A percentile compares a stretch with the other conserved stretches of the same genome.
phyloP scores from a whole-genome alignment of 2,797 vertebrate genomes.

The Oreochromis grahami region DNA sequence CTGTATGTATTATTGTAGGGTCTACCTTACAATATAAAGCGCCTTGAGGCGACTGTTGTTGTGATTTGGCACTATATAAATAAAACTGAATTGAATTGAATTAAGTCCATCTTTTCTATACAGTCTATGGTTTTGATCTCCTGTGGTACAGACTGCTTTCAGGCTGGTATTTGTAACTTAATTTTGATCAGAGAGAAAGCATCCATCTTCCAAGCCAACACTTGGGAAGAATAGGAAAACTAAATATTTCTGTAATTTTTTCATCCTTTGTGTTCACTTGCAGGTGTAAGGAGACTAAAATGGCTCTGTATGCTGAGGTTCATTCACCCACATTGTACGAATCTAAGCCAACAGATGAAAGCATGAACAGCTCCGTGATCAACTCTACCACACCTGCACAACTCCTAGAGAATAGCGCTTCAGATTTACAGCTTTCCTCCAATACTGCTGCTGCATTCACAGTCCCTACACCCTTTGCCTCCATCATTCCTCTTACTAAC shows the following conservation, averaged over 20 bases:
- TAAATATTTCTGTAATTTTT: not conserved
- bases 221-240: not conserved
- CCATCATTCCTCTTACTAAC: not conserved
- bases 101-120: not conserved
- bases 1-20: not conserved
- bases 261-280: not conserved
- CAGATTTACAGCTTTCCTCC: not conserved
- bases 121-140: not conserved
- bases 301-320: constrained; percentile 75
- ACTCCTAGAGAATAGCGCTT: not conserved
- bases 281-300: constrained; percentile 79
- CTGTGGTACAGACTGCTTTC: not conserved
- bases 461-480: not conserved
- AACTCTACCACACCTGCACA: constrained; percentile 2
- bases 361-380: not conserved
- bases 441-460: not conserved
- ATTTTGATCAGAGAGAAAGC: not conserved
- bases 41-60: not conserved
- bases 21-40: not conserved
- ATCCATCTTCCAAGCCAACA: not conserved
- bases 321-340: constrained; percentile 72
- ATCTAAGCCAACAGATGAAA: not conserved
- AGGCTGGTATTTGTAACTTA: not conserved
- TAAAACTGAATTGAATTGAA: not conserved
- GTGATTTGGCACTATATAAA: not conserved